phyloP scores from a whole-genome alignment of 1,140 invertebrate genomes.

The Bradysia coprophila region DNA sequence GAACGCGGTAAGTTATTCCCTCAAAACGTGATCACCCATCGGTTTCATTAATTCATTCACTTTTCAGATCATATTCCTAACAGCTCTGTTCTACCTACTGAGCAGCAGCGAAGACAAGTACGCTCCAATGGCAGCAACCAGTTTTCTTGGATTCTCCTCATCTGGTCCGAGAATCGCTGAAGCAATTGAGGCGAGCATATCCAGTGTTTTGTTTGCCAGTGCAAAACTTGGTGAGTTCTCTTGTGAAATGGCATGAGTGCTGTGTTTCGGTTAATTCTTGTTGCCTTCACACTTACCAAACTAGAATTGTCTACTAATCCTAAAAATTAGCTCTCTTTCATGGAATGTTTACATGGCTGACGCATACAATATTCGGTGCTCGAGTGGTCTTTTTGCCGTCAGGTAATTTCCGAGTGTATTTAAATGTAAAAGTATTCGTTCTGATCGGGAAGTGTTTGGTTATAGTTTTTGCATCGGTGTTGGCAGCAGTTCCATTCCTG shows the following conservation, averaged over 20 bases:
- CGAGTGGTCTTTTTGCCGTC: conserved; percentile 91
- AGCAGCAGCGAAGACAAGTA: conserved; percentile 75
- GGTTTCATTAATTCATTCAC: conserved; percentile 29
- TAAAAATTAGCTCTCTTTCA: conserved; percentile 96
- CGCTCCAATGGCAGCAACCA: conserved; percentile 65
- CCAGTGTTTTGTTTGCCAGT: conserved; percentile 64
- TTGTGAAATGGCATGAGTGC: too few relatives aligned
- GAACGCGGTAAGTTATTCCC: conserved; percentile 48
- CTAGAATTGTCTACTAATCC: too few relatives aligned
- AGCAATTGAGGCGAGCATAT: conserved; percentile 43
- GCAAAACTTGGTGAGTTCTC: too few relatives aligned
- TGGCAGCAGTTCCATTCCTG: conserved; percentile 87
- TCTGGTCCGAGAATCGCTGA: conserved; percentile 54
- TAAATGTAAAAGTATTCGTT: neutral
- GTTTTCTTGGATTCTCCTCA: conserved; percentile 50
- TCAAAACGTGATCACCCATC: too few relatives aligned
- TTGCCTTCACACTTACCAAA: too few relatives aligned
- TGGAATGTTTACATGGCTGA: conserved; percentile 94
- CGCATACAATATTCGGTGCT: conserved; percentile 87
- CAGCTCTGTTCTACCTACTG: conserved; percentile 87
- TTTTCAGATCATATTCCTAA: conserved; percentile 84
- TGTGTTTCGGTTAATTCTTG: too few relatives aligned
- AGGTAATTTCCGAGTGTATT: conserved; percentile 30
- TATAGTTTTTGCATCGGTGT: conserved; percentile 67
- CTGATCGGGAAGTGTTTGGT: conserved; percentile 6